phyloP scores from a whole-genome alignment of 1,140 invertebrate genomes.

The Dysdera silvatica region DNA sequence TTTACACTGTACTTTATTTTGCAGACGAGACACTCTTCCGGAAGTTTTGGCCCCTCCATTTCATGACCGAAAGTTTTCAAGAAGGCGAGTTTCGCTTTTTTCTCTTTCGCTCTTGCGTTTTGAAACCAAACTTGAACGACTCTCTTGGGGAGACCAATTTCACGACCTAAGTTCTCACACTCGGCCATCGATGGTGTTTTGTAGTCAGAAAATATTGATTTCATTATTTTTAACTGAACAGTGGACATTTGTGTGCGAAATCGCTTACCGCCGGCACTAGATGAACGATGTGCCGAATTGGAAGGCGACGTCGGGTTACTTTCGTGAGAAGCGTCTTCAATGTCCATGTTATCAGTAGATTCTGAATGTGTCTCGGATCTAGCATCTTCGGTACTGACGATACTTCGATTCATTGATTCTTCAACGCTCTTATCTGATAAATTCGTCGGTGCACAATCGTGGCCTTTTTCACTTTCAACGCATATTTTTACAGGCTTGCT shows the following conservation, averaged over 20 bases:
- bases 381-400: conserved; percentile 38
- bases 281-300: conserved; percentile 13
- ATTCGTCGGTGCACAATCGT: conserved; percentile 19
- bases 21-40: conserved; percentile 81
- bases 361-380: conserved; percentile 43
- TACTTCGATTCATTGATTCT: conserved; percentile 25
- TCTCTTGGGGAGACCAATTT: conserved; percentile 84
- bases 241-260: conserved; percentile 81
- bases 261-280: conserved; percentile 62
- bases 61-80: conserved; percentile 52
- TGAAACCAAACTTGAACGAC: conserved; percentile 98
- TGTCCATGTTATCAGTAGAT: conserved; percentile 42
- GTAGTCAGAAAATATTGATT: conserved; percentile 85
- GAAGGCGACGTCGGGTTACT: conserved; percentile 67
- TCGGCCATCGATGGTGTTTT: conserved; percentile 97
- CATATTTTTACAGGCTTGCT: conserved; percentile 46
- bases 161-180: conserved; percentile 85
- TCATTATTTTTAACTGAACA: conserved; percentile 87
- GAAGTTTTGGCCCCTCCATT: conserved; percentile 45
- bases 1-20: conserved; percentile 85
- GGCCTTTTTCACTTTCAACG: conserved; percentile 18
- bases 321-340: conserved; percentile 55
- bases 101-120: conserved; percentile 97
- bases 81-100: conserved; percentile 70
- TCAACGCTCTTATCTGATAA: conserved; percentile 34